phyloP scores from a whole-genome alignment of 2,797 vertebrate species.

The Columba guinea region DNA sequence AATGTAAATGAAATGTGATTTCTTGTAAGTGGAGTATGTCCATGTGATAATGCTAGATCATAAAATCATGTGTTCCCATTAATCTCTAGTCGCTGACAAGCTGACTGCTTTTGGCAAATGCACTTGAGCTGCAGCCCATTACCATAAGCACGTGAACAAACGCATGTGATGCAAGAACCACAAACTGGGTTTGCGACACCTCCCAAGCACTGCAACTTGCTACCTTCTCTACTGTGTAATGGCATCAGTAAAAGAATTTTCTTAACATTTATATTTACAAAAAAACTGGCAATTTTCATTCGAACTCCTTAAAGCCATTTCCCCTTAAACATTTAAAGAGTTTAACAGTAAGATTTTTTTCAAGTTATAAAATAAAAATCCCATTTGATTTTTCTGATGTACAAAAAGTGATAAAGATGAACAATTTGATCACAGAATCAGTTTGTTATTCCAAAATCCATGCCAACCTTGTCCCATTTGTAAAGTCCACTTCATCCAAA shows the following conservation, averaged over 20 bases:
- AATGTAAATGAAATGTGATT: constrained; percentile 27
- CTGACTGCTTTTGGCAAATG: constrained; percentile 59
- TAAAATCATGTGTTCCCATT: constrained; percentile 57
- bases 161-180: constrained; percentile 60
- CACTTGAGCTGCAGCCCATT: constrained; percentile 66
- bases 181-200: constrained; percentile 65
- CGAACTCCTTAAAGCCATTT: constrained; percentile 97
- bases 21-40: constrained; percentile 1
- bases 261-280: constrained; percentile 96
- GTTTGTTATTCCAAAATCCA: constrained; percentile 80
- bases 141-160: constrained; percentile 49
- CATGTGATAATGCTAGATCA: constrained; percentile 15
- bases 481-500: constrained; percentile 76
- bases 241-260: constrained; percentile 86
- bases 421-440: constrained; percentile 88
- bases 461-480: constrained; percentile 78
- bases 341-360: constrained; percentile 87
- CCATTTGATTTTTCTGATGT: constrained; percentile 92
- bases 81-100: constrained; percentile 67
- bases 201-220: constrained; percentile 77
- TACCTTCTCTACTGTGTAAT: constrained; percentile 97
- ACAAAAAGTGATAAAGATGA: constrained; percentile 99
- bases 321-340: constrained; percentile 91
- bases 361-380: constrained; percentile 99
- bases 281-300: constrained; percentile 88